Evolutionary conservation across 2,888 invertebrate species (phyloP).

Genomic region (Eupithecia subumbrata): DNA sequence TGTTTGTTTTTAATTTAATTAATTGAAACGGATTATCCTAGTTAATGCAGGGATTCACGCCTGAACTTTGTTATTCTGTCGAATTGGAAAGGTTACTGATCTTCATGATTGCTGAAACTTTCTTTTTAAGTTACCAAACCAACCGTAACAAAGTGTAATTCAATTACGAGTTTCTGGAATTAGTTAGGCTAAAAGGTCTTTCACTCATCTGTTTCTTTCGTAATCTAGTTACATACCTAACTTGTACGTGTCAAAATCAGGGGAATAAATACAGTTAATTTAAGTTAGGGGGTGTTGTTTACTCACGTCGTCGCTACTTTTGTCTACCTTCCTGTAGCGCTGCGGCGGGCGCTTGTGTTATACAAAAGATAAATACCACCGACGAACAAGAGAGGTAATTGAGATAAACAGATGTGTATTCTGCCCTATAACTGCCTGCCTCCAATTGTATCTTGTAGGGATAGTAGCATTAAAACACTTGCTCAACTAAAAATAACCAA

Average conservation of each 20-base stretch:
- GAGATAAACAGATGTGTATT: slow-evolving; percentile 78
- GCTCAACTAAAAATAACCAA: slow-evolving; percentile 42
- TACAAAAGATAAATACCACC: slow-evolving; percentile 78
- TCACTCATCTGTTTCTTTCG: slow-evolving; percentile 53
- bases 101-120: slow-evolving; percentile 56
- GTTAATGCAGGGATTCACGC: slow-evolving; percentile 68
- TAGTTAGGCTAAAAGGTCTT: slow-evolving; percentile 51
- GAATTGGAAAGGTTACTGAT: slow-evolving; percentile 56
- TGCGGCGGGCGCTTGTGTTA: slow-evolving; percentile 64
- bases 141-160: slow-evolving; percentile 47
- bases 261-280: slow-evolving; percentile 70
- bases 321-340: slow-evolving; percentile 65
- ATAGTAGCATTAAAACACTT: slow-evolving; percentile 62
- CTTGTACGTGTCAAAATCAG: slow-evolving; percentile 70
- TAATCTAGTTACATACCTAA: slow-evolving; percentile 63
- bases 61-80: slow-evolving; percentile 65
- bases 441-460: slow-evolving; percentile 68
- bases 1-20: slow-evolving; percentile 80
- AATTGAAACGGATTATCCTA: slow-evolving; percentile 75
- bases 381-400: slow-evolving; percentile 75
- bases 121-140: slow-evolving; percentile 51
- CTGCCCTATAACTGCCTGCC: slow-evolving; percentile 70
- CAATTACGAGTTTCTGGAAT: slow-evolving; percentile 49
- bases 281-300: slow-evolving; percentile 69
- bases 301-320: slow-evolving; percentile 72